Evolutionary conservation across 2,888 invertebrate species (phyloP).

Genomic region (Tipula lateralis): DNA sequence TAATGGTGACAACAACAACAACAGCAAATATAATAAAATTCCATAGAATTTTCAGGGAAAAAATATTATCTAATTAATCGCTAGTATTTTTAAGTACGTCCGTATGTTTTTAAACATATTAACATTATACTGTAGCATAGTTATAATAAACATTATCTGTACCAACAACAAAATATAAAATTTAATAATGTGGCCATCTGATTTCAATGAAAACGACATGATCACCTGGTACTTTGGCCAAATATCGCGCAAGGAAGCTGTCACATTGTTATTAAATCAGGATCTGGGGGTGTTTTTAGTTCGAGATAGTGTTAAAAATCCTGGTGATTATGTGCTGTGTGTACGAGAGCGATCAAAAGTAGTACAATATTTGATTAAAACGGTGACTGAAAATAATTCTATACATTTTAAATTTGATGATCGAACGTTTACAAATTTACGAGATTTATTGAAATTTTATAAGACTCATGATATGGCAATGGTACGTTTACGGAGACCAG

Average conservation of each 20-base stretch:
- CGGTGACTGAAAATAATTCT: neutral
- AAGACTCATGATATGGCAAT: neutral
- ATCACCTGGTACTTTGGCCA: neutral
- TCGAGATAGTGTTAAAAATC: neutral
- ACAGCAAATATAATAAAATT: neutral
- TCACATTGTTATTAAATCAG: neutral
- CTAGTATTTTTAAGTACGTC: neutral
- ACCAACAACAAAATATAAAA: neutral
- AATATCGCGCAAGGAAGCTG: neutral
- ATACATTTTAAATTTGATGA: neutral
- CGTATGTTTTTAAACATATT: neutral
- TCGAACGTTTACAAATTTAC: neutral
- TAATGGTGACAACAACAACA: neutral
- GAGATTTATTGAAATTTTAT: neutral
- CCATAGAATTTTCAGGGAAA: neutral
- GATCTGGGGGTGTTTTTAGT: neutral
- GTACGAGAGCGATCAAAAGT: neutral
- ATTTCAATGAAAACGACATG: neutral
- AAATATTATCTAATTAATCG: neutral
- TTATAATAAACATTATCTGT: neutral
- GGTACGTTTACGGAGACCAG: neutral
- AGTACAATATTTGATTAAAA: constrained; percentile 6
- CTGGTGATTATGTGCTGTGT: neutral
- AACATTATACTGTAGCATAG: neutral
- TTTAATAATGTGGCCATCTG: neutral